phyloP scores from a whole-genome alignment of 1,140 invertebrate genomes.

The Heterodera carotae region DNA sequence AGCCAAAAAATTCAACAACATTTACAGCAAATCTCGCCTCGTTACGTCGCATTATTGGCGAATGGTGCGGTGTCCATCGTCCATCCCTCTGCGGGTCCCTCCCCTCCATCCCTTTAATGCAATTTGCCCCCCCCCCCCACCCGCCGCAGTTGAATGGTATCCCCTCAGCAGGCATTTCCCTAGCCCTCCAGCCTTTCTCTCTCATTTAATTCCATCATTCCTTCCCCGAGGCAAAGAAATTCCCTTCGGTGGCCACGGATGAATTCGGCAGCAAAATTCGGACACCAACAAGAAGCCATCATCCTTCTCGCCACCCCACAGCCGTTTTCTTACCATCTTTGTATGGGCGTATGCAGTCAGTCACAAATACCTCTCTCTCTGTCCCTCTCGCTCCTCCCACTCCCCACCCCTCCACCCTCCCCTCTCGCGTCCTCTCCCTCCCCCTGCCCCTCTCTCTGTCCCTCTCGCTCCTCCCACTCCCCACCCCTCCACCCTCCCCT shows the following conservation, averaged over 20 bases:
- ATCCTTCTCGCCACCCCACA: not conserved
- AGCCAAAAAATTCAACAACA: not conserved
- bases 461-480: no score
- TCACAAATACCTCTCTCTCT: no score
- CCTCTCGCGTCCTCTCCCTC: no score
- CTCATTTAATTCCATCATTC: constrained; percentile 1
- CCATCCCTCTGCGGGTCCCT: not conserved
- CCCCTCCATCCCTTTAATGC: not conserved
- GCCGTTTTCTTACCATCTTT: not conserved
- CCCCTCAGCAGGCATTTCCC: not conserved
- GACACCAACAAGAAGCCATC: not conserved
- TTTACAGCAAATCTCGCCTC: not conserved
- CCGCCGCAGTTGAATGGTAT: not conserved
- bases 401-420: no score
- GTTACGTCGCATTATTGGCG: constrained; percentile 7
- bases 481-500: not conserved
- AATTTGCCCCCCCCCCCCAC: not conserved
- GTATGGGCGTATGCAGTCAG: no score
- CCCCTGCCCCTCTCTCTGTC: no score
- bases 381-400: no score
- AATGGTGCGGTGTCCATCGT: not conserved
- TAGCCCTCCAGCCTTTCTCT: not conserved
- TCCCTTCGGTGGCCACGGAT: not conserved
- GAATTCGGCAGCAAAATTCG: not conserved
- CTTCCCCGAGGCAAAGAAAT: not conserved